Percentiles rank a stretch among this genome's conserved stretches.
Conservation (phyloP, 2,113 vertebrate species). For the Numida meleagris region DNA sequence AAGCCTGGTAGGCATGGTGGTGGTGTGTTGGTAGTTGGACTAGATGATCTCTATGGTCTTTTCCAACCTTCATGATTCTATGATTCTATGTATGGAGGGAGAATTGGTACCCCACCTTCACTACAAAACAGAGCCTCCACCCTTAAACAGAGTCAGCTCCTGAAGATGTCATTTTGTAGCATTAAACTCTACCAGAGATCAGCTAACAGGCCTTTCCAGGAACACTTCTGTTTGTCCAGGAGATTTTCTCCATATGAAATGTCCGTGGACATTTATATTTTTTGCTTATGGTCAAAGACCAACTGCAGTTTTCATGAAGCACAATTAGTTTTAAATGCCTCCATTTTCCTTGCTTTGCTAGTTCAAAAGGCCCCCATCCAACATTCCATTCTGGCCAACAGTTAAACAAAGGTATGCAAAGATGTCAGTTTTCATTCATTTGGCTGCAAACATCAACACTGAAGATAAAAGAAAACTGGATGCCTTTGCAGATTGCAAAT, state of each 20-base stretch:
- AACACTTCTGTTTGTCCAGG: neutral
- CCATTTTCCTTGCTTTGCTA: neutral
- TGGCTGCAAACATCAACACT: neutral
- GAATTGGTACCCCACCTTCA: accelerated
- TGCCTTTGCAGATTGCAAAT: neutral
- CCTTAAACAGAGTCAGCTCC: neutral
- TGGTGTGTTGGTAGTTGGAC: no score
- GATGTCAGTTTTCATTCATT: neutral
- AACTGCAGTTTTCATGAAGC: neutral
- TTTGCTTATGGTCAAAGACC: neutral
- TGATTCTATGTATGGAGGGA: neutral
- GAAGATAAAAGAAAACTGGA: neutral
- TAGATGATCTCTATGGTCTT: no score
- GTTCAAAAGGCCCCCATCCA: neutral
- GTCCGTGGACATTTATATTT: neutral
- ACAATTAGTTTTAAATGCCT: neutral
- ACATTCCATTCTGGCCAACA: neutral
- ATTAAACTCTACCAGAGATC: neutral
- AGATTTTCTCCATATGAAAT: no score
- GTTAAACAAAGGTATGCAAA: neutral
- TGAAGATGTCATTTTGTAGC: neutral
- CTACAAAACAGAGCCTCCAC: neutral
- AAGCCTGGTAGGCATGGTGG: neutral
- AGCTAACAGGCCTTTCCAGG: neutral
- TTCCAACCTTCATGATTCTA: no score